These are phyloP conservation scores for Lysandra bellargus DNA, from an alignment of 2,888 invertebrate species.

Conservation along the genomic window DNA sequence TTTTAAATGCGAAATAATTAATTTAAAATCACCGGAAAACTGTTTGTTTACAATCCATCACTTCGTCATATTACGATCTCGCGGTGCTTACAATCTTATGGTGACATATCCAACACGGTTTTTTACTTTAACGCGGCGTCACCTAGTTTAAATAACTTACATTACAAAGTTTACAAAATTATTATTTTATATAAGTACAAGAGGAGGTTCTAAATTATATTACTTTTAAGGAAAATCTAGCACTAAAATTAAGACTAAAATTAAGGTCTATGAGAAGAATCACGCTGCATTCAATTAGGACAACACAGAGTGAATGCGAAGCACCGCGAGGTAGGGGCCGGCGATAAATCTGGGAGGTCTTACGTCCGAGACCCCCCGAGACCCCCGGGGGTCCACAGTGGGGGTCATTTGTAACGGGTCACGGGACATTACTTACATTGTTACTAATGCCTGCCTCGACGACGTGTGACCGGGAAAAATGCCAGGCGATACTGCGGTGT, in stretches of 20 bases:
- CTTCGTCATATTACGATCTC: too few relatives aligned
- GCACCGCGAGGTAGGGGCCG: conserved; percentile 2
- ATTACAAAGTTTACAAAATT: too few relatives aligned
- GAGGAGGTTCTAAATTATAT: too few relatives aligned
- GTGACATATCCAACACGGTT: too few relatives aligned
- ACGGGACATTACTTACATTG: conserved; percentile 27
- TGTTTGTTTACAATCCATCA: too few relatives aligned
- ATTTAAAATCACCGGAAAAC: too few relatives aligned
- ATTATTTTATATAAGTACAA: too few relatives aligned
- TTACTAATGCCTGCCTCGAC: conserved; percentile 23
- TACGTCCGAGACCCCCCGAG: neutral
- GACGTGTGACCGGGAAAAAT: conserved; percentile 30
- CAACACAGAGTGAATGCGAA: neutral
- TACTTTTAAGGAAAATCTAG: neutral
- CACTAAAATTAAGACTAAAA: neutral
- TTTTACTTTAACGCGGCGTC: too few relatives aligned
- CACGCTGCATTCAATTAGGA: neutral
- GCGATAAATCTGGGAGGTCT: conserved; percentile 20
- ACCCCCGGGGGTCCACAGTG: neutral
- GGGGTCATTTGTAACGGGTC: conserved; percentile 21
- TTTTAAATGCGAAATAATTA: too few relatives aligned
- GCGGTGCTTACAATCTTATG: too few relatives aligned
- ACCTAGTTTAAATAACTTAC: too few relatives aligned
- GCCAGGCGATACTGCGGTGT: conserved; percentile 9
- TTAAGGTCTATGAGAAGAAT: neutral